phyloP scores from a whole-genome alignment of 2,888 invertebrate genomes.

The Drosophila imparisetae region DNA sequence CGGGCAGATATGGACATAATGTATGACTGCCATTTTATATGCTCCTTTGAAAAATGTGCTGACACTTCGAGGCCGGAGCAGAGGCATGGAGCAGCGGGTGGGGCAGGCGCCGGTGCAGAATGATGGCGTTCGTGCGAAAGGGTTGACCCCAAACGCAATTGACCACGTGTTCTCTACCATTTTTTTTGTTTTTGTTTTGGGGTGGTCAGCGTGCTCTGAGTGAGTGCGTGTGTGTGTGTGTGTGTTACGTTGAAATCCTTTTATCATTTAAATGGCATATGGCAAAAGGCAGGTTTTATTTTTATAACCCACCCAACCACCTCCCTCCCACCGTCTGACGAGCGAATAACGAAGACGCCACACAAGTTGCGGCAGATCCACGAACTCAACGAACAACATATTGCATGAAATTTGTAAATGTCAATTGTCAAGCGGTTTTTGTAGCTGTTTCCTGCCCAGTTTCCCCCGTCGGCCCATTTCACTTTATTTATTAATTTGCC shows the following conservation, averaged over 20 bases:
- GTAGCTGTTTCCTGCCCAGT: constrained; percentile 6
- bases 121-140: constrained; percentile 79
- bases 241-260: constrained; percentile 70
- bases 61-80: constrained; percentile 69
- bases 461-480: constrained; percentile 6
- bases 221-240: constrained; percentile 20
- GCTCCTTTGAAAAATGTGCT: constrained; percentile 81
- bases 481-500: constrained; percentile 73
- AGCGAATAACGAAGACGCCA: constrained; percentile 56
- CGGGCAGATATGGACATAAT: constrained; percentile 78
- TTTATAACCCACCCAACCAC: constrained; percentile 64
- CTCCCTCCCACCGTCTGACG: not conserved
- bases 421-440: constrained; percentile 65
- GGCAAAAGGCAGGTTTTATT: constrained; percentile 80
- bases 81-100: constrained; percentile 21
- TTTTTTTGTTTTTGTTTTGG: constrained; percentile 24
- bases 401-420: constrained; percentile 79
- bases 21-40: constrained; percentile 76
- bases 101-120: constrained; percentile 41
- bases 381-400: constrained; percentile 61
- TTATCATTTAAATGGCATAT: constrained; percentile 82
- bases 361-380: constrained; percentile 66
- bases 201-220: not conserved
- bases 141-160: constrained; percentile 82
- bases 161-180: constrained; percentile 76